phyloP scores from a whole-genome alignment of 2,113 vertebrate genomes.

The Leuciscus idus region DNA sequence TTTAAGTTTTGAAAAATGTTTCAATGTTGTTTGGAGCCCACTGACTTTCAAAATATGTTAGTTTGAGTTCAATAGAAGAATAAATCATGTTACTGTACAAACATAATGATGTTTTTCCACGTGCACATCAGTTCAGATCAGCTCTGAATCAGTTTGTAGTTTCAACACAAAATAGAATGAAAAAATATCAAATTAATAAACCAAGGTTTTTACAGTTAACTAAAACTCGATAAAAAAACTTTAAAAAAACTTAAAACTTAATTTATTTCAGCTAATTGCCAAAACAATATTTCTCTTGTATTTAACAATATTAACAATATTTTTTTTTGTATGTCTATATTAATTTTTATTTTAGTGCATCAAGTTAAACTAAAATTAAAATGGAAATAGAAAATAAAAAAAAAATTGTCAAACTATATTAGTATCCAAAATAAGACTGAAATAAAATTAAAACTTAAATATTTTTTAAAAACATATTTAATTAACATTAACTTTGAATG shows the following conservation, averaged over 20 bases:
- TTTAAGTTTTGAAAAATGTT: not conserved
- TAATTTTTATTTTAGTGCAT: too few species aligned
- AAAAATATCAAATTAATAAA: not conserved
- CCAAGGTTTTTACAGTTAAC: not conserved
- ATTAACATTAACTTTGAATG: not conserved
- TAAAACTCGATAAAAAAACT: not conserved
- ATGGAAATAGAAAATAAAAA: not conserved
- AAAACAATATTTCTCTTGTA: too few species aligned
- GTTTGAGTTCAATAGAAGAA: not conserved
- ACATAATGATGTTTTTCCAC: not conserved
- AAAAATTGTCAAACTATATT: not conserved
- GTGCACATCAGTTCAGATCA: not conserved
- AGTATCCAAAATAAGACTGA: not conserved
- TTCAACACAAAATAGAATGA: too few species aligned
- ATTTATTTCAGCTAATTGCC: not conserved
- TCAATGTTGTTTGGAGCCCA: not conserved
- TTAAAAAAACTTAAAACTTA: not conserved
- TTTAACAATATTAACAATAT: too few species aligned
- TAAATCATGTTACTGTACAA: not conserved
- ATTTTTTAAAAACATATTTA: not conserved
- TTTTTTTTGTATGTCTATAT: not conserved
- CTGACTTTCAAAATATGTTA: too few species aligned
- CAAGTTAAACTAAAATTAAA: too few species aligned
- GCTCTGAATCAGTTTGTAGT: not conserved
- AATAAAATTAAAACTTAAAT: not conserved